Base-by-base conservation (phyloP, 1,140 invertebrate genomes). In the Drosophila ironensis region DNA sequence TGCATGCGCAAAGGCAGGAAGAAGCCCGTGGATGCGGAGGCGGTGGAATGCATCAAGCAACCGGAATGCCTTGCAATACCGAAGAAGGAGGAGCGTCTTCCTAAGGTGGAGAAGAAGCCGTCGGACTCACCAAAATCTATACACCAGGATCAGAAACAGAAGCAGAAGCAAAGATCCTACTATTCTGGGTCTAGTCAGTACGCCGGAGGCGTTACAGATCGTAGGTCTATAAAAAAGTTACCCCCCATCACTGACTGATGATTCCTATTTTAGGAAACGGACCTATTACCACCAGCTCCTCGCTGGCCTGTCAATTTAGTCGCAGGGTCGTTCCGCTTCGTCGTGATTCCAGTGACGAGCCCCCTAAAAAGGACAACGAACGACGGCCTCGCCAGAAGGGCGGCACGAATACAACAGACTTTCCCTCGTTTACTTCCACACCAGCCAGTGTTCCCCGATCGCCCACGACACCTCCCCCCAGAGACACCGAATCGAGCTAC, bases 281-380 rank as follows among this genome's bases (percentile, higher is more conserved):
- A 2, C 46, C 70, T 0, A 9, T 46, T 8, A 67, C 64, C 7
- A 78, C 78, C 4, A 63, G 64, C 12, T 84, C 78, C 1, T 84
- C 78, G 19, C 12, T 84, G 4, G 59, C 40, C 22, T 84, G 52
- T 9, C 73, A 86, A n/a, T 54, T 84, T 1, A 46, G 40, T 0
- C 52, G 54, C 4, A 84, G 78, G 20, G 0, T 51, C 30, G 25
- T 4, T 41, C 3, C 16, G 33, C 3, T 27, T 1, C 66, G 17
- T 0, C 20, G 37, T 0, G 25, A 42, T 0, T 68, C 50, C 4
- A 61, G 60, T 24, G 25, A 28, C 0, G 20, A 3, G 9, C 11
- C n/a, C 4, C 3, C n/a, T 0, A 14, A 5, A 4, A 33, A 12
- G 30, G 12, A 33, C 12, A 14, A 9, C 9, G 11, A 11, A 33